Conservation (phyloP, 37 sponge, comb jelly and placozoan genomes). For the Agelas oroides region DNA sequence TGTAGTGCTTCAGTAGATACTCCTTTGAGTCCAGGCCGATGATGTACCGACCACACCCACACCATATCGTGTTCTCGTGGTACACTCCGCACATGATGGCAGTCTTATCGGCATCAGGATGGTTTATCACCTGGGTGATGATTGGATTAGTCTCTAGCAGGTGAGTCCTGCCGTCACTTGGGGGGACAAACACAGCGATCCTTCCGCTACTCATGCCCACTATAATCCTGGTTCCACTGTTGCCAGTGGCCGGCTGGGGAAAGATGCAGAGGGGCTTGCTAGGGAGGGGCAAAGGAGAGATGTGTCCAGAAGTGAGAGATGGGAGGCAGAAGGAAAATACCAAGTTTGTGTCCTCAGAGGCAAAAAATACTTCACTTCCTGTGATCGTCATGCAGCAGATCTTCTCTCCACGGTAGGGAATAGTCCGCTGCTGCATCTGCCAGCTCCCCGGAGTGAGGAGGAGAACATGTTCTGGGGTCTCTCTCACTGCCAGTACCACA, state of each 20-base stretch:
- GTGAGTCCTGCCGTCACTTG: neutral
- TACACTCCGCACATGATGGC: constrained; percentile 40
- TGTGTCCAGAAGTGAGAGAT: constrained; percentile 27
- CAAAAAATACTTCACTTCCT: constrained; percentile 42
- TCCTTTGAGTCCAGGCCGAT: constrained; percentile 36
- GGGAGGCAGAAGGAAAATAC: constrained; percentile 51
- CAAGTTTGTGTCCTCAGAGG: constrained; percentile 7
- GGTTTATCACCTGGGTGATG: constrained; percentile 28
- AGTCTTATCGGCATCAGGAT: constrained; percentile 19
- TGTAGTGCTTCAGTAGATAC: constrained; percentile 32
- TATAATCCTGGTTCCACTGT: neutral
- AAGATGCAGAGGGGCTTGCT: constrained; percentile 44
- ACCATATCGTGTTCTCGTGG: constrained; percentile 44
- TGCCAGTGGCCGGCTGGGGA: neutral
- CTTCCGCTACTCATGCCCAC: constrained; percentile 55
- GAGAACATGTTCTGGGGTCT: constrained; percentile 1
- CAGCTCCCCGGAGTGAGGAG: constrained; percentile 5
- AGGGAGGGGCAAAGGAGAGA: constrained; percentile 11
- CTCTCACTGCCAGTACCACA: constrained; percentile 3
- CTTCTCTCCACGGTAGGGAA: constrained; percentile 35
- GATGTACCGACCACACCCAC: constrained; percentile 72
- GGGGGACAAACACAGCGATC: constrained; percentile 41
- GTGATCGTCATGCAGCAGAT: constrained; percentile 20
- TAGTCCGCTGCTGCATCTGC: constrained; percentile 15
- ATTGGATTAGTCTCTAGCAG: constrained; percentile 25